Evolutionary conservation across 2,888 invertebrate species (phyloP).

Genomic region (Kryphioiulus occultus): DNA sequence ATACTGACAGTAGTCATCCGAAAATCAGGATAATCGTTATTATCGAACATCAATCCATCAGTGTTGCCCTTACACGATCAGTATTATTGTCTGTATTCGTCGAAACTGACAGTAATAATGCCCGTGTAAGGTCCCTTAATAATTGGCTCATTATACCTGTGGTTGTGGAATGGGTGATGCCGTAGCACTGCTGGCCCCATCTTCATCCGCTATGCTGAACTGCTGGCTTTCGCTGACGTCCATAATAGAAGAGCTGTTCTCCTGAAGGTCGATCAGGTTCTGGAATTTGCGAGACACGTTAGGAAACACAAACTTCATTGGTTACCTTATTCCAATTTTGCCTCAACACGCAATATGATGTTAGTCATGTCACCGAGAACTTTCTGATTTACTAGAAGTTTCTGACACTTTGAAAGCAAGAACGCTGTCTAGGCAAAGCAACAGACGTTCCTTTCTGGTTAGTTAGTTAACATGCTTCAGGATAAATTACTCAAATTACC

Average conservation of each 20-base stretch:
- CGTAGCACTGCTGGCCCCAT: conserved; percentile 14
- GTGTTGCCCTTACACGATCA: too few species aligned
- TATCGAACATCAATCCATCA: too few species aligned
- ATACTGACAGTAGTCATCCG: too few species aligned
- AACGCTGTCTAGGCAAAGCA: neutral
- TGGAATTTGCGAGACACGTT: neutral
- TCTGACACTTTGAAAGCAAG: neutral
- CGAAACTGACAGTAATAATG: too few species aligned
- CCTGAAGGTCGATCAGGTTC: conserved; percentile 45
- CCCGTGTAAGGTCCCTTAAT: too few species aligned
- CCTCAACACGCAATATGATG: neutral
- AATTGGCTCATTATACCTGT: conserved; percentile 1
- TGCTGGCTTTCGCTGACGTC: conserved; percentile 20
- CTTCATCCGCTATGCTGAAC: conserved; percentile 45
- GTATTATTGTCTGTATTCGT: too few species aligned
- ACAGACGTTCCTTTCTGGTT: neutral
- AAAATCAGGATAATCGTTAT: too few species aligned
- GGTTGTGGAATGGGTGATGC: neutral
- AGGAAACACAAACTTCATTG: neutral
- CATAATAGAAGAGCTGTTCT: neutral
- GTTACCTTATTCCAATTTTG: neutral
- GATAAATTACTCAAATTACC: conserved; percentile 11
- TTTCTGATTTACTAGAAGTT: too few species aligned
- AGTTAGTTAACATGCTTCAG: conserved; percentile 27
- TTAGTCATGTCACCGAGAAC: too few species aligned